Evolutionary conservation across 2,797 vertebrate species (phyloP), one percentile per base, ranked within the genome.

Genomic region (Thamnophis elegans): DNA sequence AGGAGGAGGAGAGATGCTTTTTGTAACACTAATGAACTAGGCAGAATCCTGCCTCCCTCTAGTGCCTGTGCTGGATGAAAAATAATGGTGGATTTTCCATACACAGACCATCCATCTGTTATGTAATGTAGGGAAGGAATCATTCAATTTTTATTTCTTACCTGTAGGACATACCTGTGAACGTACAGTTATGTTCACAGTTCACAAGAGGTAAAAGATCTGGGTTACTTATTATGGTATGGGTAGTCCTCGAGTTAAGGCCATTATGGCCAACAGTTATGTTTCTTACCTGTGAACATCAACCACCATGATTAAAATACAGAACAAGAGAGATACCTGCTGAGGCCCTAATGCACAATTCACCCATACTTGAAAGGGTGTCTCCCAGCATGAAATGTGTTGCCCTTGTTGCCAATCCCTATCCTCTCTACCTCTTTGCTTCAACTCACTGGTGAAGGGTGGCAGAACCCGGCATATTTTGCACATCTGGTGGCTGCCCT

Each of bases 1-100:
- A 94, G 92, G 58, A 93, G 90, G 90, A 96, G 95, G 91, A 96
- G 94, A 96, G 92, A 94, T 94, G 92, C 90, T 94, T 96, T 97
- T 94, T 97, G 91, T 96, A 10, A 87, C 82, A 32, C 88, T 93
- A 59, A 95, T 89, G 92, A 95, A 93, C 91, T 51, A 93, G 90
- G 26, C 26, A n/a, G 90, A 82, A 62, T 65, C 87, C 42, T 0
- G 0, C 16, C 59, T 32, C 28, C 6, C 1, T 32, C 85, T 73
- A 60, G 26, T 94, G 20, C 20, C 51, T 53, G 18, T 73, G 60
- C 51, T 86, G 47, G 32, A 86, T 42, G 32, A 89, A 85, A 89
- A 51, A 62, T 42, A 47, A n/a, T 14, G 53, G 28, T 54, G 22
- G 47, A 42, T 47, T 85, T 62, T 85, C 58, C 26, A 3, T 54